Evolutionary conservation across 2,888 invertebrate genomes (phyloP), one percentile per base, ranked within the genome.

Genomic region (Eristalis arbustorum): DNA sequence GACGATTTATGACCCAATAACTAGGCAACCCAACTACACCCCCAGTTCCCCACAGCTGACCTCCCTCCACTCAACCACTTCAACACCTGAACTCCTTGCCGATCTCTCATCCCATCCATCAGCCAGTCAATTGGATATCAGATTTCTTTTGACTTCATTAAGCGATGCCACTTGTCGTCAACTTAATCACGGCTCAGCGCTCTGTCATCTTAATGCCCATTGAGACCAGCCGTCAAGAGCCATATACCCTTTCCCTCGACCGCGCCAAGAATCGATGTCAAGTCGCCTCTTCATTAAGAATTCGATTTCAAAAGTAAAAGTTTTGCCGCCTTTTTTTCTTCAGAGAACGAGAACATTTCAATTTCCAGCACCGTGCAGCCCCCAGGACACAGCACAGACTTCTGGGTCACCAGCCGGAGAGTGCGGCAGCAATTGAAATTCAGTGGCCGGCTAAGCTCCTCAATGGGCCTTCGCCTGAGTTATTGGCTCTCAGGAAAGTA

Each of bases 41-140:
- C 10, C 42, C 25, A 25, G 25, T 25, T 25, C 1, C 1, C 25
- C 1, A 25, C 3, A 1, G 25, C 14, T 14, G 14, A 14, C 6
- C n/a, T 18, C n/a, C 49, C 49, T 49, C 10, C 6, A 18, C 2
- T 5, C 18, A n/a, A 2, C 49, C 49, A 49, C 49, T 49, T 49
- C 49, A n/a, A n/a, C n/a, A 18, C 1, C 18, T 8, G 0, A 49
- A 18, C 49, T 49, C 49, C 18, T 18, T 18, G 49, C 8, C n/a
- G 49, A 8, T 18, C 49, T 57, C n/a, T 57, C 34, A 34, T 57
- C 56, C 57, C 31, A 57, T 56, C 68, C 56, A 57, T 57, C 31
- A 56, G n/a, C 4, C 11, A 68, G 22, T 8, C 31, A 68, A 57
- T 68, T 34, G 14, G 23, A 57, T 56, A 68, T 68, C 68, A 56